Percentiles rank a stretch among this genome's conserved stretches.
phyloP scores from a whole-genome alignment of 2,888 invertebrate genomes.

The Peribatodes rhomboidaria region DNA sequence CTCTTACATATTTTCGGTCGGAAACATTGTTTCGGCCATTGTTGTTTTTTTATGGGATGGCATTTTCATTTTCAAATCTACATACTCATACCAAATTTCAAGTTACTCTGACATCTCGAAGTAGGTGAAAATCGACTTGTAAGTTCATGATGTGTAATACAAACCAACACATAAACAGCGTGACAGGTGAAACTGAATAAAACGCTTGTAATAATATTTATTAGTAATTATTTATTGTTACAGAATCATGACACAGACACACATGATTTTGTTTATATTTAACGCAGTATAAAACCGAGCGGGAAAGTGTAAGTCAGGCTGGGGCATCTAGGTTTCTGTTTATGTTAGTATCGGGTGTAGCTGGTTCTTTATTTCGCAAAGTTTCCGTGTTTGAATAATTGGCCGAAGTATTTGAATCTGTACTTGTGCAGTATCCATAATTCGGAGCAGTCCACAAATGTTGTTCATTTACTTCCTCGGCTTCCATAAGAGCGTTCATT shows the following conservation, averaged over 20 bases:
- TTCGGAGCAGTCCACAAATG: constrained; percentile 35
- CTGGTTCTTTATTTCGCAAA: constrained; percentile 21
- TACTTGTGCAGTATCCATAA: constrained; percentile 38
- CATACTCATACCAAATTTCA: constrained; percentile 8
- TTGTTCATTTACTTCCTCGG: constrained; percentile 40
- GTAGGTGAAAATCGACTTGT: constrained; percentile 8
- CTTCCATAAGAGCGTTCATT: constrained; percentile 38
- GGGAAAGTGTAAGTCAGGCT: constrained; percentile 8
- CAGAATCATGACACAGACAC: constrained; percentile 7
- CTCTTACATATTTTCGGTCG: no score
- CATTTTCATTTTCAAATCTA: constrained; percentile 7
- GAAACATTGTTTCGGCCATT: constrained; percentile 8
- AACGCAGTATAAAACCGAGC: constrained; percentile 8
- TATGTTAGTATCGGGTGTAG: constrained; percentile 13
- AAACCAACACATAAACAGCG: constrained; percentile 4
- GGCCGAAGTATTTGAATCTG: constrained; percentile 35
- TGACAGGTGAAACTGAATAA: constrained; percentile 1
- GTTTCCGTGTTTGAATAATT: constrained; percentile 34
- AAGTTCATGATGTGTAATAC: constrained; percentile 8
- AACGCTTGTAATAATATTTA: constrained; percentile 7
- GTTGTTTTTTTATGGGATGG: constrained; percentile 6
- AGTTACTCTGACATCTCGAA: constrained; percentile 8
- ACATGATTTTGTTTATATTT: constrained; percentile 4
- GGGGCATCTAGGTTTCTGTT: constrained; percentile 25
- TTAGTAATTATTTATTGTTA: constrained; percentile 6